phyloP scores from a whole-genome alignment of 2,888 invertebrate species.

The Troides helena region DNA sequence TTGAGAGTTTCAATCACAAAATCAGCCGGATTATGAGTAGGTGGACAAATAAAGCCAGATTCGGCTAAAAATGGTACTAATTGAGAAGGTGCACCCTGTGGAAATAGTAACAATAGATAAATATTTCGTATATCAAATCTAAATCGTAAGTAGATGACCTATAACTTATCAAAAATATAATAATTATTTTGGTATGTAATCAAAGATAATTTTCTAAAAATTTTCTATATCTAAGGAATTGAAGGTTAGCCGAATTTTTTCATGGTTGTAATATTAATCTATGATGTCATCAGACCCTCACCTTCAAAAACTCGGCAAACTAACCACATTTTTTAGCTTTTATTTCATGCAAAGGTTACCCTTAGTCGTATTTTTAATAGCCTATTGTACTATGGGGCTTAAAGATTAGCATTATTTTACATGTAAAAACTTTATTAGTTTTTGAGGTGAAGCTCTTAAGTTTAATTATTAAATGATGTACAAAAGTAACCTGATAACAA shows the following conservation, averaged over 20 bases:
- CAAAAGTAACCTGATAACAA: conserved; percentile 64
- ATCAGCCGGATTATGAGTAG: conserved; percentile 89
- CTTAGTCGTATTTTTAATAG: too few relatives aligned
- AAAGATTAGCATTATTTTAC: neutral
- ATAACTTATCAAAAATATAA: neutral
- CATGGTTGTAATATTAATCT: too few relatives aligned
- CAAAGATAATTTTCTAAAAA: too few relatives aligned
- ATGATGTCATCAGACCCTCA: too few relatives aligned
- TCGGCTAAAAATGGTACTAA: conserved; percentile 84
- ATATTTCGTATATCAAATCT: neutral
- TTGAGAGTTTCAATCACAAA: conserved; percentile 74
- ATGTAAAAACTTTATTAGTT: neutral
- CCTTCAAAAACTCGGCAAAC: too few relatives aligned
- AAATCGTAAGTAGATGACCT: neutral
- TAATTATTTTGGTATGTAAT: too few relatives aligned
- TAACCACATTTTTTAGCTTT: too few relatives aligned
- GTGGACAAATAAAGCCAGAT: conserved; percentile 83
- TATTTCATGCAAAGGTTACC: too few relatives aligned
- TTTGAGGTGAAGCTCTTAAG: neutral
- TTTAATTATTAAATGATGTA: neutral
- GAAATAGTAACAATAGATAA: neutral
- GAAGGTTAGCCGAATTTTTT: too few relatives aligned
- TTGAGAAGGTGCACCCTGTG: conserved; percentile 81
- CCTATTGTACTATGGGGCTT: too few relatives aligned
- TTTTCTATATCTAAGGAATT: too few relatives aligned